Evolutionary conservation across 2,797 vertebrate genomes (phyloP).

Genomic region (Acanthurus lineatus): DNA sequence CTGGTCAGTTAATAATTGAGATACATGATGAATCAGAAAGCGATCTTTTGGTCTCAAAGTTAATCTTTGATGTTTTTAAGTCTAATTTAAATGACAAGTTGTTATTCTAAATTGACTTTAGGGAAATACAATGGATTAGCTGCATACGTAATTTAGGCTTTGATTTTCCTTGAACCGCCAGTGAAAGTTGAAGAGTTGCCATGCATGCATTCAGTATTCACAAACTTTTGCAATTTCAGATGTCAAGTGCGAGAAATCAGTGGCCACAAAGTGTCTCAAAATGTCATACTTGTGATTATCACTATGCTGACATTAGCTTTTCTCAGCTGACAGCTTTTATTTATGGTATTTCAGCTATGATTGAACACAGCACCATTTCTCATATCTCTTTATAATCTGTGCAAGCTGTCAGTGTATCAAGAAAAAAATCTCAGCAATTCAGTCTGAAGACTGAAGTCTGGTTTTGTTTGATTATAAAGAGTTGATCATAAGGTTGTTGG

Average conservation of each 20-base stretch:
- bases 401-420: not conserved
- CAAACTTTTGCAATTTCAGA: conserved; percentile 21
- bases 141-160: conserved; percentile 4
- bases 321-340: conserved; percentile 20
- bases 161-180: not conserved
- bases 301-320: conserved; percentile 8
- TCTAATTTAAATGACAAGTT: conserved; percentile 15
- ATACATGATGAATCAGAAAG: conserved; percentile 38
- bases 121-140: conserved; percentile 6
- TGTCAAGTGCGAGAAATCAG: conserved; percentile 21
- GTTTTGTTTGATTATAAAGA: conserved; percentile 1
- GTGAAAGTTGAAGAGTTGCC: not conserved
- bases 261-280: conserved; percentile 34
- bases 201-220: conserved; percentile 12
- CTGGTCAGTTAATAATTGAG: conserved; percentile 45
- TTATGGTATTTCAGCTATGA: conserved; percentile 17
- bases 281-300: conserved; percentile 25
- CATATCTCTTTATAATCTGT: conserved; percentile 23
- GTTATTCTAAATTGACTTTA: conserved; percentile 11
- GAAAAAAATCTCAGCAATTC: conserved; percentile 20
- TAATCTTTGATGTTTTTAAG: conserved; percentile 54
- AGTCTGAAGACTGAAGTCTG: conserved; percentile 9
- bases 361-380: conserved; percentile 10
- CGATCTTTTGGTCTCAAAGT: conserved; percentile 39
- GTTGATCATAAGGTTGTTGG: not conserved